Base-by-base conservation (phyloP, 2,888 invertebrate species). In the Drosophila bunnanda region DNA sequence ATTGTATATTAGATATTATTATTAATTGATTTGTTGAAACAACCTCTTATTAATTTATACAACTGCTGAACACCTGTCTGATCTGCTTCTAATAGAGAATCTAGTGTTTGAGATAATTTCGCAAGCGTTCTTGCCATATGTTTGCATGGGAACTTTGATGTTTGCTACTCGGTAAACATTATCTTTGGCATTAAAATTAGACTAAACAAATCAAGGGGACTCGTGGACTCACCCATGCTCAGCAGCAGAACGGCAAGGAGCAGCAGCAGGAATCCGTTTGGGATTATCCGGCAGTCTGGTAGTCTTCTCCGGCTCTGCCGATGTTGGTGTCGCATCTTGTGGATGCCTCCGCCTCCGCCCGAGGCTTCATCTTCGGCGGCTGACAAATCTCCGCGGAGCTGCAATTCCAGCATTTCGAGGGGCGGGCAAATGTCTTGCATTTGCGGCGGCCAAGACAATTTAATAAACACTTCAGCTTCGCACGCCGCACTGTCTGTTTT, bases 381-480 rank as follows among this genome's bases (percentile, higher is more conserved):
- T 75, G 88, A 75, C 71, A 81, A 59, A 70, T 70, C 50, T 68
- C 53, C 78, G 54, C 78, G 59, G 69, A 67, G 61, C 58, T 82
- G 76, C 56, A 44, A 48, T 70, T 53, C 57, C 76, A 77, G 53
- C 65, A 72, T 67, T 70, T 59, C 64, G 59, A 61, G 60, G 62
- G 68, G 28, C 67, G 46, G 58, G 36, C 43, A 75, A 66, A 71
- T 69, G 50, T 67, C 65, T 68, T 70, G 68, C 88, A 82, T 84
- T 87, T 77, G 82, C 66, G 68, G 73, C 80, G 32, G 71, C 80
- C 17, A 44, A 58, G 74, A 68, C 74, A 74, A 78, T 88, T 85
- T 75, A 85, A 85, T 83, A 83, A 84, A 88, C 83, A 84, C 88
- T 84, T 88, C 83, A 85, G 76, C 67, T 76, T 76, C 72, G 77